These are phyloP conservation scores for Malthinus flaveolus DNA, from an alignment of 2,888 invertebrate genomes.

Conservation along the genomic window DNA sequence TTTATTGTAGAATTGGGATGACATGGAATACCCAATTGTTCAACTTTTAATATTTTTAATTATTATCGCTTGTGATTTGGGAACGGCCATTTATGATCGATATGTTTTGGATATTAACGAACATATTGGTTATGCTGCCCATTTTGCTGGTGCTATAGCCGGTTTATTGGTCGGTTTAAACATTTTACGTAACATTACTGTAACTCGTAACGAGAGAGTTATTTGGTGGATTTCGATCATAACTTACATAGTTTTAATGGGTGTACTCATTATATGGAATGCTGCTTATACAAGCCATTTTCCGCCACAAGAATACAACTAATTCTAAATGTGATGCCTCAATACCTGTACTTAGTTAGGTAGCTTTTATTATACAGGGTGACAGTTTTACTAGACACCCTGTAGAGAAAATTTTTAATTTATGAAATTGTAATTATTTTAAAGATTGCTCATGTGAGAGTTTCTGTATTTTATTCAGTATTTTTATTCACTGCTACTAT, in stretches of 20 bases:
- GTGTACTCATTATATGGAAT: conserved; percentile 61
- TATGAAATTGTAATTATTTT: no score
- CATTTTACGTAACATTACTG: conserved; percentile 64
- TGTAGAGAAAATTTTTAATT: no score
- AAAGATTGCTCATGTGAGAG: no score
- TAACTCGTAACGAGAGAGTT: conserved; percentile 62
- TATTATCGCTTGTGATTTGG: conserved; percentile 81
- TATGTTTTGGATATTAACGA: conserved; percentile 72
- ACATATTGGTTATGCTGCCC: conserved; percentile 92
- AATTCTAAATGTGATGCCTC: no score
- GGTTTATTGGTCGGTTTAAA: conserved; percentile 73
- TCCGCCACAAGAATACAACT: conserved; percentile 30
- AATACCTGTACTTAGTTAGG: no score
- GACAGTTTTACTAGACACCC: no score
- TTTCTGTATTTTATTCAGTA: no score
- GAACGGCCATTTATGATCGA: conserved; percentile 87
- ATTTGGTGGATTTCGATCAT: conserved; percentile 63
- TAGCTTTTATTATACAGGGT: no score
- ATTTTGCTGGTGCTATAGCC: conserved; percentile 88
- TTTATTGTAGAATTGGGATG: conserved; percentile 77
- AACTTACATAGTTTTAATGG: conserved; percentile 55
- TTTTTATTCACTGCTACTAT: no score
- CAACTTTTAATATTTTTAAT: conserved; percentile 82
- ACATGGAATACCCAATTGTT: conserved; percentile 92
- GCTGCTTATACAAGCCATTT: conserved; percentile 51